A percentile compares a stretch with the other conserved stretches of the same genome.
phyloP scores from a whole-genome alignment of 2,113 vertebrate genomes.

The Laticauda laticaudata region DNA sequence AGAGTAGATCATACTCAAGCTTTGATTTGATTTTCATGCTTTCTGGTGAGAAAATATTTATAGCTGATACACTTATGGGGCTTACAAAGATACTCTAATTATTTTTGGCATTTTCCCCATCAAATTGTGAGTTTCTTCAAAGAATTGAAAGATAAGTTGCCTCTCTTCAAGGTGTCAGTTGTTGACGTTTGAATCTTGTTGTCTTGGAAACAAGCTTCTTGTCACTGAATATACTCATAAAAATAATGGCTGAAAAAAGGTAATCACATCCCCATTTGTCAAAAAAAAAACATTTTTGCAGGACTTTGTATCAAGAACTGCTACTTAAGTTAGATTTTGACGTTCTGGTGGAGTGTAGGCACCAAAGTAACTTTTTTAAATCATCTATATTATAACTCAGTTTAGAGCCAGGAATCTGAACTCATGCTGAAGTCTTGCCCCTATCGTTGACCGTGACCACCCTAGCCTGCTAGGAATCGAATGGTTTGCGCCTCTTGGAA shows the following conservation, averaged over 20 bases:
- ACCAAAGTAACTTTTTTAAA: neutral
- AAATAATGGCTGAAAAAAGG: slow-evolving; percentile 51
- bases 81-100: slow-evolving; percentile 69
- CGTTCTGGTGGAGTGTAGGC: slow-evolving; percentile 14
- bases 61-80: slow-evolving; percentile 62
- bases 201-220: slow-evolving; percentile 78
- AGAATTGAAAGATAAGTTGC: slow-evolving; percentile 70
- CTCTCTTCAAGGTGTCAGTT: slow-evolving; percentile 66
- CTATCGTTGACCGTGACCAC: too few species aligned
- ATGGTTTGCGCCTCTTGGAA: too few species aligned
- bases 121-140: slow-evolving; percentile 74
- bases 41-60: slow-evolving; percentile 70
- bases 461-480: too few species aligned
- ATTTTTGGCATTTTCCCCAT: slow-evolving; percentile 76
- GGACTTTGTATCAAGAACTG: slow-evolving; percentile 48
- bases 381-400: neutral
- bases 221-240: slow-evolving; percentile 69
- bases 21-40: slow-evolving; percentile 68
- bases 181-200: slow-evolving; percentile 71
- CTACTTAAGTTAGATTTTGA: slow-evolving; percentile 48
- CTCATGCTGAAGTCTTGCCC: too few species aligned
- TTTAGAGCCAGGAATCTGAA: too few species aligned
- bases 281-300: slow-evolving; percentile 57
- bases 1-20: slow-evolving; percentile 58
- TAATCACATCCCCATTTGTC: slow-evolving; percentile 56